Conservation (phyloP, 2,888 invertebrate species). For the Synanthedon andrenaeformis region DNA sequence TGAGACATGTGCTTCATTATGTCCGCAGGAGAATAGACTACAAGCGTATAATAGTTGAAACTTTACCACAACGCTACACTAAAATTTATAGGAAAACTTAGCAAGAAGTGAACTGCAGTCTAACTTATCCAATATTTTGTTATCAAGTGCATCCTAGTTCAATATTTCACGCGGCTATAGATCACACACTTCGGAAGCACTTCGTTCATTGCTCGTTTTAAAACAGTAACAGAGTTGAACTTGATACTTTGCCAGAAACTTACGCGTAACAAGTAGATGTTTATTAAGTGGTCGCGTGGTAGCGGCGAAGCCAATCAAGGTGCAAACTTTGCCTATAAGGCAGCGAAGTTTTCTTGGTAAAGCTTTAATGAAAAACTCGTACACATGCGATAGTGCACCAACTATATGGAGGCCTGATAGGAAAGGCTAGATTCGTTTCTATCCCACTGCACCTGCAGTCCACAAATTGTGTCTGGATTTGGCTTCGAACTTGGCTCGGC, state of each 20-base stretch:
- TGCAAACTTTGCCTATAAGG: slow-evolving; percentile 15
- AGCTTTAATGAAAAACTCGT: slow-evolving; percentile 25
- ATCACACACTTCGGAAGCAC: slow-evolving; percentile 2
- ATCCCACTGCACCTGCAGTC: background rate
- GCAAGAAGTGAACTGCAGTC: slow-evolving; percentile 1
- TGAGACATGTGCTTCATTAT: slow-evolving; percentile 6
- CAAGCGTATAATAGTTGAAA: slow-evolving; percentile 7
- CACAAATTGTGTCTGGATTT: too few relatives aligned
- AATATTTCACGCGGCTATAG: slow-evolving; percentile 12
- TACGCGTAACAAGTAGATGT: background rate
- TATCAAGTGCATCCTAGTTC: slow-evolving; percentile 19
- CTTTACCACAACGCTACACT: slow-evolving; percentile 13
- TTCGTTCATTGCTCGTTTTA: background rate
- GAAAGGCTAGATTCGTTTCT: background rate
- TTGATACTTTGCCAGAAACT: background rate
- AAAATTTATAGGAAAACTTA: slow-evolving; percentile 43
- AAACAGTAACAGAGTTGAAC: background rate
- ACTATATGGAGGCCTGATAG: background rate
- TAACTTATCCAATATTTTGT: slow-evolving; percentile 10
- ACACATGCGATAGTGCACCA: slow-evolving; percentile 11
- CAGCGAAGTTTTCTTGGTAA: slow-evolving; percentile 5
- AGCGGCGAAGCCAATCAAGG: slow-evolving; percentile 12
- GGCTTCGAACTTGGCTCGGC: too few relatives aligned
- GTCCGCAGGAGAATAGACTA: slow-evolving; percentile 6
- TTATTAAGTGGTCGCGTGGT: background rate